Evolutionary conservation across 2,113 vertebrate genomes (phyloP).

Genomic region (Muntiacus muntjak): DNA sequence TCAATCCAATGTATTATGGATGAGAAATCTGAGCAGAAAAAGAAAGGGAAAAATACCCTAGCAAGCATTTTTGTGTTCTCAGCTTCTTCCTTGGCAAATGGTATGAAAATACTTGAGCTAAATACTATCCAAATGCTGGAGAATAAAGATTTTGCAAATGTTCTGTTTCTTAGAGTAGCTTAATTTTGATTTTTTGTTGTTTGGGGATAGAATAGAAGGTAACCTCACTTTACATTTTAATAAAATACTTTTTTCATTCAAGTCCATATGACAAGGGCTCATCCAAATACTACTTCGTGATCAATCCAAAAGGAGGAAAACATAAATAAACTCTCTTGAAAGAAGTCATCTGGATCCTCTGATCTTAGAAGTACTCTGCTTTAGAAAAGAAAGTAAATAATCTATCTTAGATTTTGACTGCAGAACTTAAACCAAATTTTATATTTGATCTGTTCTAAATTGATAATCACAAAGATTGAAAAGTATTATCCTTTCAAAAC

Average conservation of each 20-base stretch:
- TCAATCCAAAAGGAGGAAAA: constrained; percentile 24
- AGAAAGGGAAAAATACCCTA: neutral
- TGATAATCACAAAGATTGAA: neutral
- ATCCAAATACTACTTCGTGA: neutral
- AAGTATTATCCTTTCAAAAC: constrained; percentile 6
- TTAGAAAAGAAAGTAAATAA: neutral
- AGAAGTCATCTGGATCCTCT: neutral
- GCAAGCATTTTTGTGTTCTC: neutral
- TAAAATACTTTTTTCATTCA: neutral
- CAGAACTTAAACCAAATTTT: constrained; percentile 10
- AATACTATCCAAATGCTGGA: neutral
- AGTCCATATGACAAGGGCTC: neutral
- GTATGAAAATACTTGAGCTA: neutral
- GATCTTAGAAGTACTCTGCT: neutral
- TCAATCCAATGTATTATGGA: neutral
- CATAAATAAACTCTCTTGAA: neutral
- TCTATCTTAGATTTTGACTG: neutral
- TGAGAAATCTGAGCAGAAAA: constrained; percentile 1
- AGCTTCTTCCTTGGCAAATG: neutral
- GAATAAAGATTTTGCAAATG: neutral
- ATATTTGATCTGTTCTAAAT: neutral
- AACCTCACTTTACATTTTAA: neutral
- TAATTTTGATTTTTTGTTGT: neutral
- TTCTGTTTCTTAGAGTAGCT: neutral
- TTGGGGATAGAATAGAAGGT: neutral